Evolutionary conservation across 2,797 vertebrate genomes (phyloP), one percentile per base, ranked within the genome.

Genomic region (Paramormyrops hopkinsi): DNA sequence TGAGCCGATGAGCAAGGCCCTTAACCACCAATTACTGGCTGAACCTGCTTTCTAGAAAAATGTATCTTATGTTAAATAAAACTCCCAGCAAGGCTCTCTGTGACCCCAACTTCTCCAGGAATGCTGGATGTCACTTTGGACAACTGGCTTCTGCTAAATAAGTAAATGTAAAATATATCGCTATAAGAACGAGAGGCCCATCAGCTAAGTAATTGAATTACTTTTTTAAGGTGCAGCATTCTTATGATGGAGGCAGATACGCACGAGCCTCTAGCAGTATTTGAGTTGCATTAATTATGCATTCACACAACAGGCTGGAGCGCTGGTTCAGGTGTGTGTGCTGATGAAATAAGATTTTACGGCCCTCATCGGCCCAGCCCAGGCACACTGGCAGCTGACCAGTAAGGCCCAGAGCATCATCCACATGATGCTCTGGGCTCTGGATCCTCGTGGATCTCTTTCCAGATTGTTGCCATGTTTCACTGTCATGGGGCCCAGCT

Each of bases 401-500:
- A 84, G n/a, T 48, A 29, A 12, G 11, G 29, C 44, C 19, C 25
- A 54, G 22, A 54, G 50, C 83, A 19, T 5, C 50, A 22, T 56
- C 22, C 50, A 17, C 41, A 11, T 29, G 29, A 29, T 29, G 29
- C 29, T 29, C 29, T 29, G 29, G 29, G 29, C 29, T 29, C 29
- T 29, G 29, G 7, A 19, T 41, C 73, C 41, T 7, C 5, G 17
- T 25, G 33, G 37, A 76, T 76, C 69, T 6, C 17, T 76, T 37
- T 76, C 37, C 17, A 44, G 33, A 79, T 79, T 19, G 14, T n/a
- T 44, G 37, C 37, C 37, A 19, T 19, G 19, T n/a, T 44, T 79
- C 41, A 44, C 73, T 12, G 41, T 79, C 12, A 12, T 73, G 65
- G 12, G 12, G 65, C 29, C 65, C 12, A 90, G 92, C 86, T 88